phyloP scores from a whole-genome alignment of 2,113 vertebrate genomes.

The Sakesphorus luctuosus region DNA sequence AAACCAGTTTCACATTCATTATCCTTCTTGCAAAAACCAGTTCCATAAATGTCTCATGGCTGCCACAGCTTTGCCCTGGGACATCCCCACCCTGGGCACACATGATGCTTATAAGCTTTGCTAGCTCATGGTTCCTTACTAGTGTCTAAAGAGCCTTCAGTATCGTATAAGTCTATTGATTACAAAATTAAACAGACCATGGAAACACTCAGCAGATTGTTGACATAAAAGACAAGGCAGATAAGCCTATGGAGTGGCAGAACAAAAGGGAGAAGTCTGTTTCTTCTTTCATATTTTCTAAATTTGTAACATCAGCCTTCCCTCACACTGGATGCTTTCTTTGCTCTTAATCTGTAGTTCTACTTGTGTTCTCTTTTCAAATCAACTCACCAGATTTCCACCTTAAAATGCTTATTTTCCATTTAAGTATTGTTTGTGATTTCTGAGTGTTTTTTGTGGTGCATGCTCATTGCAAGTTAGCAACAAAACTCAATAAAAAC shows the following conservation, averaged over 20 bases:
- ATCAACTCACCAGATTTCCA: background rate
- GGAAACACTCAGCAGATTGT: background rate
- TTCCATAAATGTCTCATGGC: background rate
- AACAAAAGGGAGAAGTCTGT: background rate
- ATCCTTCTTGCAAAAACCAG: background rate
- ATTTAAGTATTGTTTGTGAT: background rate
- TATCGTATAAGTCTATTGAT: background rate
- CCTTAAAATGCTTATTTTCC: background rate
- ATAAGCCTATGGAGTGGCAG: background rate
- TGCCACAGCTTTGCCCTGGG: background rate
- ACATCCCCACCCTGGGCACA: background rate
- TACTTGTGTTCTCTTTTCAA: background rate
- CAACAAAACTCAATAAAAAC: background rate
- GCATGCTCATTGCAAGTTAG: background rate
- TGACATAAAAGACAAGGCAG: background rate
- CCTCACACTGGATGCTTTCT: background rate
- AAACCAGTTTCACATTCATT: background rate
- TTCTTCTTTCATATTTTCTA: background rate
- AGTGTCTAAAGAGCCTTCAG: background rate
- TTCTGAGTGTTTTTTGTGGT: background rate
- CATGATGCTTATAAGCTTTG: background rate
- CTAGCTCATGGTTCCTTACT: rapidly evolving
- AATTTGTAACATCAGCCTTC: background rate
- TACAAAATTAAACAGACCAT: background rate
- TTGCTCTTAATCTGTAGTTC: background rate